A percentile compares a stretch with the other conserved stretches of the same genome.
Conservation (phyloP, 1,140 invertebrate species). For the Geopemphigus sp. region DNA sequence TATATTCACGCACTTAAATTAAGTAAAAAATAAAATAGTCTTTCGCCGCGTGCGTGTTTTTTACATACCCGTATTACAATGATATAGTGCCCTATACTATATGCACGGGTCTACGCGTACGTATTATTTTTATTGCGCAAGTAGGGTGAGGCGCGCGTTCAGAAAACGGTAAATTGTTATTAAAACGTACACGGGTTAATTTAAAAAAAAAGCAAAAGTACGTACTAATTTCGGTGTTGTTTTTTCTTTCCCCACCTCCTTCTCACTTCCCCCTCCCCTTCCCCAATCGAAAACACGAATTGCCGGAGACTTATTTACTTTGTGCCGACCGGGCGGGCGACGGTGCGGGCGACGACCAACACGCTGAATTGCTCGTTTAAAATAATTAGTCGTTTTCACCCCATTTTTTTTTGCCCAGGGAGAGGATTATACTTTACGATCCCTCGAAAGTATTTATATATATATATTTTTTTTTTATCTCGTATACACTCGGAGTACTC, state of each 20-base stretch:
- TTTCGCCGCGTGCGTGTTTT: not conserved
- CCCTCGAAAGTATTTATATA: not conserved
- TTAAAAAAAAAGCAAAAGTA: not conserved
- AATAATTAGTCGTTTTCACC: conserved; percentile 27
- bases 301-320: not conserved
- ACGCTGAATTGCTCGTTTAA: conserved; percentile 1
- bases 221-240: not conserved
- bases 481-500: not conserved
- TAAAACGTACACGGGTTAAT: not conserved
- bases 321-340: no score
- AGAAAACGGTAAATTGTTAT: not conserved
- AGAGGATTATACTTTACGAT: not conserved
- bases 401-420: not conserved
- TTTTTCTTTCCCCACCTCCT: not conserved
- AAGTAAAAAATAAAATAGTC: no score
- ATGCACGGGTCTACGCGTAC: not conserved
- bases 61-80: no score
- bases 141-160: not conserved
- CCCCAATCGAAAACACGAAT: not conserved
- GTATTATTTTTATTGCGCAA: not conserved
- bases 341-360: no score
- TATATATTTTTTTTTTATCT: not conserved
- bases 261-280: no score
- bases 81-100: no score
- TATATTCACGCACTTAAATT: no score